Evolutionary conservation across 2,888 invertebrate species (phyloP), one percentile per base, ranked within the genome.

Genomic region (Thymelicus lineola): DNA sequence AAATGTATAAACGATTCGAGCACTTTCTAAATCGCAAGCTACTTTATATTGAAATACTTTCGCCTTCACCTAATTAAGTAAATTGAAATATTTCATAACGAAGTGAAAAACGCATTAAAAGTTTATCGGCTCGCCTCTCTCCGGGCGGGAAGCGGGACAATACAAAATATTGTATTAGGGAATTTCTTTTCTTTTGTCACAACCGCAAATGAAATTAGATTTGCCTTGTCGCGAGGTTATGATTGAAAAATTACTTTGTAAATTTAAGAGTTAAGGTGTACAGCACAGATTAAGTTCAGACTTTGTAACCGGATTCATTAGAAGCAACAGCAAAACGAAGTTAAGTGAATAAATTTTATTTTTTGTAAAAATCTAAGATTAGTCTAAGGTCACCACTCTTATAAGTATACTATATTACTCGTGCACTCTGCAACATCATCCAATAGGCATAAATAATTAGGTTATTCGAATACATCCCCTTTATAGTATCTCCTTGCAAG

Each of bases 91-190:
- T 86, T 88, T 84, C 82, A 83, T 86, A 87, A 87, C 84, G 81
- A 87, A 89, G 84, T 88, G 85, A 85, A 88, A 87, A 89, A 87
- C 86, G 83, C 85, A 88, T 89, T 89, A 89, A 88, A 89, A 89
- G 86, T 89, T 89, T 87, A 84, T 83, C 84, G 80, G 77, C 67
- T 75, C 73, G 67, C 66, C 71, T 75, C 75, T 74, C 77, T 73
- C 64, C 71, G 73, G 75, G 73, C 81, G 81, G 82, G 81, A 81
- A 83, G 79, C 71, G 46, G 36, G 84, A 82, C 81, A 83, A 72
- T 76, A 79, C 74, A 66, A 69, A 75, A 76, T 73, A 75, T 76
- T 73, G 71, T 70, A 71, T 72, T 69, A 71, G 38, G 46, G 58
- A 73, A 72, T 70, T 72, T 73, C 66, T 71, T 72, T 73, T 72